Base-by-base conservation (phyloP, 2,113 vertebrate genomes). In the Perca fluviatilis region DNA sequence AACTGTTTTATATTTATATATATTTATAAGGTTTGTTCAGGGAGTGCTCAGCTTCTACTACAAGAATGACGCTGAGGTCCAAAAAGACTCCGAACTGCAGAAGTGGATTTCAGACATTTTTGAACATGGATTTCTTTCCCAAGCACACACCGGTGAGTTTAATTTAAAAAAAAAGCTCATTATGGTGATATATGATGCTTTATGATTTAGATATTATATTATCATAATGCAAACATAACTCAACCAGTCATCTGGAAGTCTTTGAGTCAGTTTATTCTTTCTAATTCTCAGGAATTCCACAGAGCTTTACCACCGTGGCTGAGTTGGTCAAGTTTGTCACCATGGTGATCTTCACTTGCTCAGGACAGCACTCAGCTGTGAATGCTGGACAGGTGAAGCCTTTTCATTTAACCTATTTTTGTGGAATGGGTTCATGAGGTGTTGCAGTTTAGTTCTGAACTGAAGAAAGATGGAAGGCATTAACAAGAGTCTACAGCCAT, bases 11-110 rank as follows among this genome's bases (percentile, higher is more conserved):
- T 80, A 14, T 73, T n/a, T n/a, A n/a, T n/a, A n/a, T n/a, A n/a
- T n/a, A n/a, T n/a, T n/a, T n/a, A n/a, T n/a, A n/a, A 97, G 95
- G 58, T 96, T 95, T 15, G 94, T 96, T 69, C 1, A 91, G 1
- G 86, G 56, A 75, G 15, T 94, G 0, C 47, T 95, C 5, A 1
- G 50, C 3, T n/a, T 60, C 27, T 27, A 27, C 27, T 27, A 27
- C 27, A 27, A 27, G 27, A 27, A 27, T 27, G 27, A 27, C 27
- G 27, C 27, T 27, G 27, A 27, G 27, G 27, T 27, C 27, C 27
- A 27, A 2, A 27, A 27, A 27, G 27, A 27, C 27, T 27, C 27
- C 27, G 27, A 27, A 27, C 27, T 27, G 2, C 27, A 27, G 27
- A 27, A 27, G 27, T 27, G 27, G 27, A 27, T 27, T 27, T 27